Base-by-base conservation (phyloP, 2,113 vertebrate species). In the Elephantulus edwardii region DNA sequence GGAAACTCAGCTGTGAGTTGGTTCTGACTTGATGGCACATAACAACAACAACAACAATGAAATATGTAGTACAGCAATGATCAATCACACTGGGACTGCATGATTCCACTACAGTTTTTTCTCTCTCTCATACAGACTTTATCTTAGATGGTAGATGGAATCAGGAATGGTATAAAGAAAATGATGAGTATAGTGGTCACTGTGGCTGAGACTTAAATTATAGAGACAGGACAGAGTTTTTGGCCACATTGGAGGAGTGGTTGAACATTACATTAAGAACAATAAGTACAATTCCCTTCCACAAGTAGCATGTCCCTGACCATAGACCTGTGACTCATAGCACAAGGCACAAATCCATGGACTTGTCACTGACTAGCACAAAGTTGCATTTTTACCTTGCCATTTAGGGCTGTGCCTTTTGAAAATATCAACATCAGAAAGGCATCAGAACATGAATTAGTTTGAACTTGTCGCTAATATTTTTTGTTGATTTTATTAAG, bases 361-460 rank as follows among this genome's bases (percentile, higher is more conserved):
- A 70, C 86, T 91, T 68, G 90, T 92, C 91, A 52, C 38, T 64
- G 86, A 48, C 80, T 74, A 44, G 46, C n/a, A 10, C 66, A 64
- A 64, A 64, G 62, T 62, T 89, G 89, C 95, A 95, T 94, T 95
- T 93, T 94, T 95, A 88, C 88, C 79, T 92, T 74, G 20, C 80
- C 26, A 74, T 54, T 90, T 91, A 92, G 72, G 92, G 56, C 76
- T 95, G 90, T 91, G 84, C 68, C 71, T 88, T 87, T 77, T 74
- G 71, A 35, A 48, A 20, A 68, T 35, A 60, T n/a, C 26, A 38
- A n/a, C 62, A 42, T 33, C 30, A 78, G 56, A 77, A 66, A 71
- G 42, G 52, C 58, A 83, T 82, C 50, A 48, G 44, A 38, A 22
- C 68, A 62, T 93, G 74, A 78, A 13, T 88, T 86, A 68, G 24